Base-by-base conservation (phyloP, 1,140 invertebrate species). In the Acromyrmex echinatior region DNA sequence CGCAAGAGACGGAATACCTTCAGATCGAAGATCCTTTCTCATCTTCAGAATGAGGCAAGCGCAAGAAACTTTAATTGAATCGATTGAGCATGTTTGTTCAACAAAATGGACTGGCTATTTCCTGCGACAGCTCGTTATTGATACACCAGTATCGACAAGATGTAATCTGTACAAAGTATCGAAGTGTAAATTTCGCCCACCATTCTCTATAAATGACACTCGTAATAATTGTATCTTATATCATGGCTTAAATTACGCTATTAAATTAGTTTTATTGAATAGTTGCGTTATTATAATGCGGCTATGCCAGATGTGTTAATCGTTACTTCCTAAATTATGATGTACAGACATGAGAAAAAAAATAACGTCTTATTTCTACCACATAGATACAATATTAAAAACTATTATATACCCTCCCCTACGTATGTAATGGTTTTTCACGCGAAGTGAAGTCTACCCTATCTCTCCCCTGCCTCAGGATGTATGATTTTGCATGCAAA, bases 41-140 rank as follows among this genome's bases (percentile, higher is more conserved):
- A 49, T 66, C 28, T 31, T 65, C 60, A 78, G 18, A 3, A 39
- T 49, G 49, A 25, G 18, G 28, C 82, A 25, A n/a, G 28, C 74
- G 49, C 77, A 81, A 86, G 45, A 14, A 81, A 35, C 65, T 53
- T 86, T 71, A 53, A 86, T 86, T 82, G 53, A 86, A 82, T 86
- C 65, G 76, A 60, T 60, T 51, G 65, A 70, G 65, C 5, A 51
- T 86, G 65, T 86, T 82, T 86, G 77, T 49, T 80, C 77, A 62
- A 28, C 53, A 62, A 80, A 66, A 70, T 82, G 77, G 77, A 80
- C 77, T 14, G 31, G 53, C 39, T 86, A 86, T 70, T 70, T 81
- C 77, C 65, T 25, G 45, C 39, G 21, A 84, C 14, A 76, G 10
- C 63, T 84, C 58, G 68, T 82, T 82, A 82, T 21, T 74, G 70